Conservation (phyloP, 2,888 invertebrate genomes). For the Dorcus hopei region DNA sequence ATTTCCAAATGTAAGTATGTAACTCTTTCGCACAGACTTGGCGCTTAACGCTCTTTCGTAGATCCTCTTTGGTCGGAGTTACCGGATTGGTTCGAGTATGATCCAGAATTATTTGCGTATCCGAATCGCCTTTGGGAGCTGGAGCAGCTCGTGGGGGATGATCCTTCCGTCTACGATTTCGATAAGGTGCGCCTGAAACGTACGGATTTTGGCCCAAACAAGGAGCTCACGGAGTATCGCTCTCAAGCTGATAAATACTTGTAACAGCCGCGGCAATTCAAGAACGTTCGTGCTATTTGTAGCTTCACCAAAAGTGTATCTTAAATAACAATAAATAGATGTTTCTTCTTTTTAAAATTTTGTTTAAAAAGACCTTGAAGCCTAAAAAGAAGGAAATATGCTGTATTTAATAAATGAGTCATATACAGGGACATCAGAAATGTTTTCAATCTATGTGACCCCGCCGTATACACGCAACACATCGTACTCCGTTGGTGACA, state of each 20-base stretch:
- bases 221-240: conserved; percentile 27
- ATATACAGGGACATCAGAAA: too few species aligned
- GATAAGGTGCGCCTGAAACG: conserved; percentile 33
- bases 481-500: too few species aligned
- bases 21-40: too few species aligned
- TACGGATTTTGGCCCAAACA: conserved; percentile 17
- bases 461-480: too few species aligned
- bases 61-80: conserved; percentile 42
- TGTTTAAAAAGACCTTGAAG: too few species aligned
- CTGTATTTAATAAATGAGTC: neutral
- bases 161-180: conserved; percentile 34
- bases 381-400: too few species aligned
- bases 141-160: conserved; percentile 35
- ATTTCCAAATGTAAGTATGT: too few species aligned
- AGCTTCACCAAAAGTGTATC: neutral
- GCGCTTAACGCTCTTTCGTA: conserved; percentile 20
- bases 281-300: neutral
- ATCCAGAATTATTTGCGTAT: conserved; percentile 38
- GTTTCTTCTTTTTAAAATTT: neutral
- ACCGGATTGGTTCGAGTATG: conserved; percentile 41
- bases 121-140: conserved; percentile 30
- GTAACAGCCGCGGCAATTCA: neutral
- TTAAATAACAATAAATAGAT: neutral
- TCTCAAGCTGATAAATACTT: conserved; percentile 20
- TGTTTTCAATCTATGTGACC: too few species aligned